phyloP scores from a whole-genome alignment of 2,113 vertebrate species.

The Rhabdornis inornatus region DNA sequence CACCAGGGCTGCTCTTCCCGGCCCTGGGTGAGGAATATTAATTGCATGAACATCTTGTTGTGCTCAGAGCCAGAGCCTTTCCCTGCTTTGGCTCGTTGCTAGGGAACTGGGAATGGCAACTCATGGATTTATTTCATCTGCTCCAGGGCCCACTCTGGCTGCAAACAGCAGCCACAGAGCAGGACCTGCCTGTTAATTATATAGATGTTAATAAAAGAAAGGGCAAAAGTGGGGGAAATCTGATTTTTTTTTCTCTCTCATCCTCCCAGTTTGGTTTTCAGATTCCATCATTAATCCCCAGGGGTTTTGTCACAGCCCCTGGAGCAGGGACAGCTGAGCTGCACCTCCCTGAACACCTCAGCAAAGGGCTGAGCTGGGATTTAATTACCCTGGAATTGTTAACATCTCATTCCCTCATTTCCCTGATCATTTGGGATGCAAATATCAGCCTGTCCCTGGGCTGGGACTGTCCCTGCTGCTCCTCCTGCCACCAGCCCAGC shows the following conservation, averaged over 20 bases:
- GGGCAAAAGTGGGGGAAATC: background rate
- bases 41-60: slow-evolving; percentile 65
- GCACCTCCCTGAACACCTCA: background rate
- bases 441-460: background rate
- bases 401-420: background rate
- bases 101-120: slow-evolving; percentile 71
- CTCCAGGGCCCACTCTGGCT: slow-evolving; percentile 43
- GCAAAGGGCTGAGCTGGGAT: background rate
- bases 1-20: background rate
- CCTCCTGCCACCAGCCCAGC: background rate
- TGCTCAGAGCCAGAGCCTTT: slow-evolving; percentile 62
- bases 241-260: background rate
- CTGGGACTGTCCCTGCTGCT: background rate
- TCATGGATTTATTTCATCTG: slow-evolving; percentile 51
- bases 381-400: background rate
- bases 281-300: background rate
- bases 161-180: slow-evolving; percentile 42
- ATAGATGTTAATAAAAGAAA: slow-evolving; percentile 25
- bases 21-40: slow-evolving; percentile 69
- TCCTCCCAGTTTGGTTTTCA: background rate
- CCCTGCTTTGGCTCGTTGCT: slow-evolving; percentile 72
- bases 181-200: slow-evolving; percentile 61
- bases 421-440: background rate
- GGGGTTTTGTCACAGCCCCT: background rate
- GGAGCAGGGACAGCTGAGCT: background rate